Evolutionary conservation across 2,797 vertebrate genomes (phyloP).

Genomic region (Harpagifer antarcticus): DNA sequence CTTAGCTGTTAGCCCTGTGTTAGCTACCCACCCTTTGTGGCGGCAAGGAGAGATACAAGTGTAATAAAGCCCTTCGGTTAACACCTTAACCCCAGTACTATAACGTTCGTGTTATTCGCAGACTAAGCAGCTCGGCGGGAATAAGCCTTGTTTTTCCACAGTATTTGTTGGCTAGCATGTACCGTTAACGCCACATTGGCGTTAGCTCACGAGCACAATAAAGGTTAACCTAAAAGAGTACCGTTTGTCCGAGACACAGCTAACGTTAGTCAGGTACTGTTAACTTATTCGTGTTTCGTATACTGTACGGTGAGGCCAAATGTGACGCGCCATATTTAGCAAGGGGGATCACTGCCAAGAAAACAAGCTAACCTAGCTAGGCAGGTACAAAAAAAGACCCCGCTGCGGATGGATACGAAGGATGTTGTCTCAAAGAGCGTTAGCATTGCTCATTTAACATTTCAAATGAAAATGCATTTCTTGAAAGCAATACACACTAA

Average conservation of each 20-base stretch:
- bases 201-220: constrained; percentile 19
- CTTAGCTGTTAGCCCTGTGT: constrained; percentile 60
- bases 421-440: constrained; percentile 8
- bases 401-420: constrained; percentile 60
- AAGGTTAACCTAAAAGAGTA: constrained; percentile 1
- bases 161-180: background rate
- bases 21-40: constrained; percentile 43
- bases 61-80: background rate
- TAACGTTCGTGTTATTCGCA: background rate
- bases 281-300: constrained; percentile 47
- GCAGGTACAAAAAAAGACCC: constrained; percentile 52
- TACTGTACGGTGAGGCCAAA: constrained; percentile 37
- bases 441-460: constrained; percentile 7
- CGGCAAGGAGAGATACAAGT: constrained; percentile 24
- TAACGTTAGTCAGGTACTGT: constrained; percentile 30
- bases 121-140: background rate
- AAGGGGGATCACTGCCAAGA: constrained; percentile 46
- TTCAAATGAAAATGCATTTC: constrained; percentile 26
- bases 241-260: constrained; percentile 26
- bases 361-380: constrained; percentile 60
- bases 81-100: background rate
- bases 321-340: constrained; percentile 69
- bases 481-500: background rate
- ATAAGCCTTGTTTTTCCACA: background rate
- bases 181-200: constrained; percentile 14